A percentile compares a stretch with the other conserved stretches of the same genome.
Conservation (phyloP, 2,888 invertebrate species). For the Uropetala carovei region DNA sequence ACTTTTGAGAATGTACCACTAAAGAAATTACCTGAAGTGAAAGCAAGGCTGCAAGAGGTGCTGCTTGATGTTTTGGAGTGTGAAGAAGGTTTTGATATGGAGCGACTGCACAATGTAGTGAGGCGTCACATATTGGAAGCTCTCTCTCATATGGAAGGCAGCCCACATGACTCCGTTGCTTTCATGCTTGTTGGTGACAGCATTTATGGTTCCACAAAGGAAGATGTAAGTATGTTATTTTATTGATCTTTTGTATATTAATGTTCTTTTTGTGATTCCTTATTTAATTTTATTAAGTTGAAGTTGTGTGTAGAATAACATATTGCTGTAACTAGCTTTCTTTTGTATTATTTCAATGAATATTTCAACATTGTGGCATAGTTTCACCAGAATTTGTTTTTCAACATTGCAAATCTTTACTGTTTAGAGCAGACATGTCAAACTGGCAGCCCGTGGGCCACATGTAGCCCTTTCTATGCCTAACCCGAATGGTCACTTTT, state of each 20-base stretch:
- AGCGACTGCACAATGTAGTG: slow-evolving; percentile 84
- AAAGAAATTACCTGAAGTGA: slow-evolving; percentile 81
- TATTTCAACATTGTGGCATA: too few relatives aligned
- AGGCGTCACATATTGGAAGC: slow-evolving; percentile 83
- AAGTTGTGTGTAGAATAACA: too few relatives aligned
- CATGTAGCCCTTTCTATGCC: too few relatives aligned
- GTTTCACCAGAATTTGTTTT: too few relatives aligned
- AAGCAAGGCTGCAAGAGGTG: slow-evolving; percentile 77
- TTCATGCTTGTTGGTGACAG: slow-evolving; percentile 89
- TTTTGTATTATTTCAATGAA: too few relatives aligned
- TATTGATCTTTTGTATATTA: slow-evolving; percentile 29
- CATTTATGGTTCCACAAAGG: slow-evolving; percentile 85
- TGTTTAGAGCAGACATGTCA: too few relatives aligned
- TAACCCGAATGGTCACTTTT: too few relatives aligned
- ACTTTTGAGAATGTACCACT: slow-evolving; percentile 86
- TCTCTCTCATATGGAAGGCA: slow-evolving; percentile 84
- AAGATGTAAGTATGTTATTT: slow-evolving; percentile 80
- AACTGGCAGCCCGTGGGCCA: too few relatives aligned
- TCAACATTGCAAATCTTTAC: too few relatives aligned
- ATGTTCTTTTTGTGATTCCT: too few relatives aligned
- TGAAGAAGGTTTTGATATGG: slow-evolving; percentile 83
- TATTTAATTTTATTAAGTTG: too few relatives aligned
- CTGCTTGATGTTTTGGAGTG: slow-evolving; percentile 76
- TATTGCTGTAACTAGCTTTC: too few relatives aligned
- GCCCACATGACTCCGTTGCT: slow-evolving; percentile 87